Conservation (phyloP, 2,797 vertebrate genomes). For the Alcedo atthis region DNA sequence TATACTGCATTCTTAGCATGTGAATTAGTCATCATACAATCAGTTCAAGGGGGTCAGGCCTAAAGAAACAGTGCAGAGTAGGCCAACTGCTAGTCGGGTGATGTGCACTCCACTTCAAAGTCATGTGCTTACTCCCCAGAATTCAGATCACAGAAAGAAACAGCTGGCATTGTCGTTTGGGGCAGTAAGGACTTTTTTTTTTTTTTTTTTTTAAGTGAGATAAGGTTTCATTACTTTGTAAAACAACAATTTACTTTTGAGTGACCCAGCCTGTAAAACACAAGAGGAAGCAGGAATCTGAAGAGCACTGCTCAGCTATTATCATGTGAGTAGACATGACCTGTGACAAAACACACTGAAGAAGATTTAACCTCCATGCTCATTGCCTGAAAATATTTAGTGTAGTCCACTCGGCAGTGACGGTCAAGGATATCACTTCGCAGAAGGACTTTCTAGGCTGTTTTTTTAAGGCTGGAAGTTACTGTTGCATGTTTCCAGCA, state of each 20-base stretch:
- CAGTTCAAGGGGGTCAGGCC: conserved; percentile 88
- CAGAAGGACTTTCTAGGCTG: neutral
- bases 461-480: neutral
- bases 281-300: conserved; percentile 79
- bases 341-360: conserved; percentile 84
- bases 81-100: conserved; percentile 76
- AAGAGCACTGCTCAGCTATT: conserved; percentile 66
- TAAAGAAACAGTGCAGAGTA: conserved; percentile 84
- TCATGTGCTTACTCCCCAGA: conserved; percentile 69
- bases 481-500: neutral
- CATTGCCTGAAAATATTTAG: conserved; percentile 59
- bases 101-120: conserved; percentile 84
- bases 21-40: conserved; percentile 87
- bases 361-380: conserved; percentile 91
- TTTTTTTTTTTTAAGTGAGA: conserved; percentile 70
- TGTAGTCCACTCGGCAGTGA: conserved; percentile 30
- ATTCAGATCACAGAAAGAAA: conserved; percentile 79
- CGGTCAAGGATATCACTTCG: conserved; percentile 54
- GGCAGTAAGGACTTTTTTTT: conserved; percentile 35
- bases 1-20: conserved; percentile 82
- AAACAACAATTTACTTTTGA: conserved; percentile 82
- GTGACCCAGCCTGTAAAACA: conserved; percentile 84
- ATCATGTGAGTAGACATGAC: conserved; percentile 81
- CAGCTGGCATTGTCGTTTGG: conserved; percentile 86
- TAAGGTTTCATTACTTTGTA: conserved; percentile 85